phyloP scores from a whole-genome alignment of 1,140 invertebrate species.

The Drosophila malerkotliana region DNA sequence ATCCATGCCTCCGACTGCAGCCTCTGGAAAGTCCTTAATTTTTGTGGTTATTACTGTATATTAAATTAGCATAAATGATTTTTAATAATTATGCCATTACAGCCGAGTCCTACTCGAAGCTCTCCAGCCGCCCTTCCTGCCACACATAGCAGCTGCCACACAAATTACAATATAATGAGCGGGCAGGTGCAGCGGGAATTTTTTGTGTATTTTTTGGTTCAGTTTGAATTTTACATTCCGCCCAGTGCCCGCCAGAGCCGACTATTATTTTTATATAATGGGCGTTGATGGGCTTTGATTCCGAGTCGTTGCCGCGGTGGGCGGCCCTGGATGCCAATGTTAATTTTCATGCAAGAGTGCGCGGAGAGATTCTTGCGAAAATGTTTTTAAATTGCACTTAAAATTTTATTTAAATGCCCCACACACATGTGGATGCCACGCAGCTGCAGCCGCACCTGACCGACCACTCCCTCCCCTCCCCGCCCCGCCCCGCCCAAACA shows the following conservation, averaged over 20 bases:
- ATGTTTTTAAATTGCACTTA: conserved; percentile 82
- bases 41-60: conserved; percentile 80
- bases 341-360: conserved; percentile 50
- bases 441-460: conserved; percentile 22
- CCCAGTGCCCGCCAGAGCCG: conserved; percentile 28
- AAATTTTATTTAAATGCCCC: conserved; percentile 79
- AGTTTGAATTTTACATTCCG: conserved; percentile 74
- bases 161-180: conserved; percentile 81
- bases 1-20: conserved; percentile 16
- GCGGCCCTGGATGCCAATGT: conserved; percentile 18
- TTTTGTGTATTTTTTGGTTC: conserved; percentile 46
- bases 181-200: conserved; percentile 71
- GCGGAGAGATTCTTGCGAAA: conserved; percentile 57
- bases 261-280: conserved; percentile 82
- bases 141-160: conserved; percentile 58
- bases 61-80: conserved; percentile 83
- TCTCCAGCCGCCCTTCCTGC: conserved; percentile 17
- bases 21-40: conserved; percentile 37
- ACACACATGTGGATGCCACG: conserved; percentile 42
- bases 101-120: conserved; percentile 24
- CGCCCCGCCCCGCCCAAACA: conserved; percentile 4
- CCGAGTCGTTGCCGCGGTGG: conserved; percentile 23
- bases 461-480: conserved; percentile 1
- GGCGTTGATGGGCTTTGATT: conserved; percentile 52
- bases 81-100: conserved; percentile 78